Evolutionary conservation across 2,888 invertebrate species (phyloP).

Genomic region (Pollenia amentaria): DNA sequence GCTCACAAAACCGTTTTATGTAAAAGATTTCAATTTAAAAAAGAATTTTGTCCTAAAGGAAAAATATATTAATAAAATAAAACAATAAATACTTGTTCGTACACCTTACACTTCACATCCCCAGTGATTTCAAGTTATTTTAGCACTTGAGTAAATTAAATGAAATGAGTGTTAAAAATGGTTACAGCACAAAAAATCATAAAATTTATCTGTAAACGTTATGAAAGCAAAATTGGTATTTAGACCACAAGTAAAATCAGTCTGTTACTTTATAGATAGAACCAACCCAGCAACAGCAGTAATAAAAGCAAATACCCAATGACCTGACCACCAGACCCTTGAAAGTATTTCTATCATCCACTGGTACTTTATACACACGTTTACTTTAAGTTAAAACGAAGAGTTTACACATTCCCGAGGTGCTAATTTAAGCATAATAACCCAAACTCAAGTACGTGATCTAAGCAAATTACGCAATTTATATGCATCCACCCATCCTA

Average conservation of each 20-base stretch:
- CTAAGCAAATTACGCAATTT: constrained; percentile 82
- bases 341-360: background rate
- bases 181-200: constrained; percentile 68
- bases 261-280: background rate
- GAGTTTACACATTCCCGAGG: constrained; percentile 79
- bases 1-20: no score
- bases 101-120: constrained; percentile 57
- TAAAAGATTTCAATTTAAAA: no score
- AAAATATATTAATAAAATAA: background rate
- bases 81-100: constrained; percentile 3
- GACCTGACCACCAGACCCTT: background rate
- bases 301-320: constrained; percentile 51
- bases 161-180: constrained; percentile 80
- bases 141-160: constrained; percentile 78
- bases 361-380: background rate
- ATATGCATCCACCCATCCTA: constrained; percentile 78
- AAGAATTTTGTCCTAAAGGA: background rate
- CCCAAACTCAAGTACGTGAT: constrained; percentile 78
- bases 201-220: constrained; percentile 53
- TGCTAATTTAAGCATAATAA: constrained; percentile 83
- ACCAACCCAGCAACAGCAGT: constrained; percentile 14
- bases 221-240: constrained; percentile 17
- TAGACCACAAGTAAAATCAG: constrained; percentile 10
- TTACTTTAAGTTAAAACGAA: constrained; percentile 37
- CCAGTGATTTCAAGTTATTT: constrained; percentile 53